Evolutionary conservation across 2,888 invertebrate species (phyloP), one percentile per base, ranked within the genome.

Genomic region (Antheraea assamensis): DNA sequence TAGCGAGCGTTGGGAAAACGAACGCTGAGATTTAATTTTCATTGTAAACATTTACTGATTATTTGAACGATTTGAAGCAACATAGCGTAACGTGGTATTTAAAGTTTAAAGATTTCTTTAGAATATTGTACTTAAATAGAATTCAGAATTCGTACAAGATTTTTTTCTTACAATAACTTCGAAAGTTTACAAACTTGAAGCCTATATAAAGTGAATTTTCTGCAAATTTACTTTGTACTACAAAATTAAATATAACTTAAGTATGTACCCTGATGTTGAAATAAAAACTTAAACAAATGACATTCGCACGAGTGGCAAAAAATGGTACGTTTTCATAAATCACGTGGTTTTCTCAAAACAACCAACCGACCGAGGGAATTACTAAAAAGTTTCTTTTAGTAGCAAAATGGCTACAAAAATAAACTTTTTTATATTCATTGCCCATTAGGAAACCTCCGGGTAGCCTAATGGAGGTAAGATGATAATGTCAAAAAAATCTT

Each of bases 351-450:
- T 24, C 10, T 31, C 66, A 66, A 31, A 68, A 66, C 49, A 66
- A 72, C 58, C 24, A 17, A 64, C 64, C 49, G 52, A 10, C 3
- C 35, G 47, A 47, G 66, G 74, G 66, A 75, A 78, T 77, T 64
- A 77, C 72, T 74, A 55, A 76, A 81, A 82, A 83, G 77, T 82
- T 83, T 79, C 75, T 76, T 72, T 75, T 79, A 80, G 81, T 79
- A 78, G 80, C 73, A 78, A 77, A 79, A 78, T 73, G 76, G n/a
- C 24, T 10, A 24, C 81, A 74, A 73, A 72, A 75, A 58, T 75
- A 58, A 77, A 76, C 72, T 61, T 64, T 42, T 64, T 49, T n/a
- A 58, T 24, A 58, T 58, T 58, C 58, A 58, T 58, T 24, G 10
- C 58, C 58, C 58, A 24, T 58, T 58, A 24, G 24, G n/a, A 58